Evolutionary conservation across 1,140 invertebrate genomes (phyloP).

Genomic region (Paraescarpia echinospica): DNA sequence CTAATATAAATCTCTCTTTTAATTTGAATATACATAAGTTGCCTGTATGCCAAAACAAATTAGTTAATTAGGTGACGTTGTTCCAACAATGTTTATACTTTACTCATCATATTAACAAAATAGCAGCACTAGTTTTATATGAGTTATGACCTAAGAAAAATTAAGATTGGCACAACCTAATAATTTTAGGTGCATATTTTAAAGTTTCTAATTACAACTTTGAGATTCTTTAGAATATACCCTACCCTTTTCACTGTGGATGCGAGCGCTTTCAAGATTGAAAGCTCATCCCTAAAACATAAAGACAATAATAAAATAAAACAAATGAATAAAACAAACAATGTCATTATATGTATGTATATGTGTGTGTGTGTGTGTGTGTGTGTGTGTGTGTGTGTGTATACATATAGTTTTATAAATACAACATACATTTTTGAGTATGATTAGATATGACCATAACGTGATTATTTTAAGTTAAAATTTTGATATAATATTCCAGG

Average conservation of each 20-base stretch:
- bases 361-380: background rate
- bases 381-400: background rate
- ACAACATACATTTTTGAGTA: too few species aligned
- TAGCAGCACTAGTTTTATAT: background rate
- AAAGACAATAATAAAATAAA: background rate
- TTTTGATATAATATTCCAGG: too few species aligned
- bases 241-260: constrained; percentile 52
- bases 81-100: background rate
- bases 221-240: background rate
- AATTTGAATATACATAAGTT: too few species aligned
- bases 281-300: constrained; percentile 25
- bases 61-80: too few species aligned
- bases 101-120: background rate
- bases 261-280: constrained; percentile 64
- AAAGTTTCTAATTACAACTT: background rate
- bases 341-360: background rate
- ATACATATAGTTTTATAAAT: background rate
- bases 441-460: too few species aligned
- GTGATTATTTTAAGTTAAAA: too few species aligned
- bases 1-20: too few species aligned
- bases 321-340: background rate
- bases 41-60: too few species aligned
- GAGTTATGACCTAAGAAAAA: background rate
- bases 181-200: background rate
- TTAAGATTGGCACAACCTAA: background rate